These are phyloP conservation scores for Chlorops oryzae DNA, from an alignment of 1,140 invertebrate species.

Conservation along the genomic window DNA sequence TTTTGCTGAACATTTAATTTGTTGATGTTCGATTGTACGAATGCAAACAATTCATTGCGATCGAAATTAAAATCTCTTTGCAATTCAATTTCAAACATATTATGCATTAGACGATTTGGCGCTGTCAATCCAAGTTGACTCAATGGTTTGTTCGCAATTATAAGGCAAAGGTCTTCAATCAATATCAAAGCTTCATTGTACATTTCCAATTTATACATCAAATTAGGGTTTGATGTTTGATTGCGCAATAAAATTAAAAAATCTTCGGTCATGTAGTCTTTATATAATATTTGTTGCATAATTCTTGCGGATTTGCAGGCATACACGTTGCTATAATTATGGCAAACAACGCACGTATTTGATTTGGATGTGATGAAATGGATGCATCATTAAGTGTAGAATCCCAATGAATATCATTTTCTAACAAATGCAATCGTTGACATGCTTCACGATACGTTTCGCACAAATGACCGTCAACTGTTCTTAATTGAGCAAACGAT, in stretches of 20 bases:
- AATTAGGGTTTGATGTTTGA: no score
- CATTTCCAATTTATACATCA: slow-evolving; percentile 15
- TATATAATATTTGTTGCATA: slow-evolving; percentile 44
- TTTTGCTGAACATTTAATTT: slow-evolving; percentile 6
- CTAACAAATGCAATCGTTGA: slow-evolving; percentile 34
- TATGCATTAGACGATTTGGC: slow-evolving; percentile 25
- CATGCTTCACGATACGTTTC: slow-evolving; percentile 45
- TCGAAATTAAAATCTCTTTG: no score
- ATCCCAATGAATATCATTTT: slow-evolving; percentile 43
- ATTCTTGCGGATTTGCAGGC: slow-evolving; percentile 27
- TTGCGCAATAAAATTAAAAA: no score
- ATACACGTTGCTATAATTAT: slow-evolving; percentile 37
- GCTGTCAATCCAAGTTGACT: slow-evolving; percentile 27
- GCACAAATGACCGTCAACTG: slow-evolving; percentile 40
- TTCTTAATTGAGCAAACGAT: slow-evolving; percentile 43
- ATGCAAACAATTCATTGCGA: slow-evolving; percentile 7
- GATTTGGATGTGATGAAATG: slow-evolving; percentile 27
- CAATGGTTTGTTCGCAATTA: slow-evolving; percentile 25
- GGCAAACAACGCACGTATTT: slow-evolving; percentile 47
- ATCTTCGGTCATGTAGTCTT: slow-evolving; percentile 31
- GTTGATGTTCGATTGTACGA: slow-evolving; percentile 4
- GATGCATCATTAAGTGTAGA: slow-evolving; percentile 33
- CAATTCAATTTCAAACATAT: slow-evolving; percentile 21
- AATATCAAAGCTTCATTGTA: slow-evolving; percentile 28
- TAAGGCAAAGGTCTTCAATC: slow-evolving; percentile 30